Evolutionary conservation across 1,140 invertebrate genomes (phyloP).

Genomic region (Lysiphlebus fabarum): DNA sequence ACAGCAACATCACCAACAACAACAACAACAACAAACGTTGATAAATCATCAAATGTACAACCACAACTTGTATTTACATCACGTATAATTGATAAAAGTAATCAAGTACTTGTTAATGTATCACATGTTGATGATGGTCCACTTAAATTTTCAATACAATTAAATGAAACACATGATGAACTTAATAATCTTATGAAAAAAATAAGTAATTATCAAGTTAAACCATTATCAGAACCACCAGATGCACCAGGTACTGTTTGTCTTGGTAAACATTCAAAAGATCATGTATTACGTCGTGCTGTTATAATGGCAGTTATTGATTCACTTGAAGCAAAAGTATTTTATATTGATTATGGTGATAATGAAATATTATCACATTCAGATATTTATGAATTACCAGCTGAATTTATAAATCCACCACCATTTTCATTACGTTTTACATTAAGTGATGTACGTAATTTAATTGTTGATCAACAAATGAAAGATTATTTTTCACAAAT

Average conservation of each 20-base stretch:
- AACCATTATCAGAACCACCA: conserved; percentile 61
- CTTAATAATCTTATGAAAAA: conserved; percentile 66
- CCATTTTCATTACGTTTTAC: conserved; percentile 72
- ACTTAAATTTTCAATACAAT: conserved; percentile 68
- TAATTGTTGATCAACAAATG: conserved; percentile 64
- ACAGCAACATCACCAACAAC: background rate
- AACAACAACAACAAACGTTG: background rate
- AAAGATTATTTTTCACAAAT: conserved; percentile 67
- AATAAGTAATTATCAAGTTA: conserved; percentile 56
- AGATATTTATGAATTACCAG: conserved; percentile 70
- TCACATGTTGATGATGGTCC: conserved; percentile 76
- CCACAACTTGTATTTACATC: background rate
- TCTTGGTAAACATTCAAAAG: conserved; percentile 64
- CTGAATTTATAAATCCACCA: conserved; percentile 65
- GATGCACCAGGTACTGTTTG: conserved; percentile 66
- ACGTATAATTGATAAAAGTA: conserved; percentile 50
- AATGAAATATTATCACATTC: conserved; percentile 65
- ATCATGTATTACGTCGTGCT: conserved; percentile 66
- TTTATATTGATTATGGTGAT: conserved; percentile 77
- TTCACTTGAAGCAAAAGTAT: conserved; percentile 60
- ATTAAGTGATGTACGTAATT: conserved; percentile 64
- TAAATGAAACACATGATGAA: conserved; percentile 58
- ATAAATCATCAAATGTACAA: background rate
- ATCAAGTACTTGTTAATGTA: conserved; percentile 59
- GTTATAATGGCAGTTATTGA: conserved; percentile 66